A percentile compares a stretch with the other conserved stretches of the same genome.
Conservation (phyloP, 2,113 vertebrate genomes). For the Phyllopteryx taeniolatus region DNA sequence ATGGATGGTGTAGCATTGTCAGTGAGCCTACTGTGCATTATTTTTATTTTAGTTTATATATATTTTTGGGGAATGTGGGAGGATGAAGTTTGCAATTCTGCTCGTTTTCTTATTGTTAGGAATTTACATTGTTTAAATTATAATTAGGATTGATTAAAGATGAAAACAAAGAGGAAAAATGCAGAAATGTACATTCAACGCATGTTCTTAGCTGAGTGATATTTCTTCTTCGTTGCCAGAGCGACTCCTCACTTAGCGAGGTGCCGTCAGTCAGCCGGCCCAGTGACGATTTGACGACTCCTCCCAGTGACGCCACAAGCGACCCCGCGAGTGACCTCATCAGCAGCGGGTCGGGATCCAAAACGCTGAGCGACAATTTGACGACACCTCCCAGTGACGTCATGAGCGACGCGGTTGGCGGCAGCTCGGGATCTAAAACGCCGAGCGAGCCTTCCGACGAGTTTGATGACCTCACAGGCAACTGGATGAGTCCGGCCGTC, state of each 20-base stretch:
- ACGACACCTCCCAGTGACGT: constrained; percentile 38
- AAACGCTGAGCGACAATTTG: constrained; percentile 27
- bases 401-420: constrained; percentile 31
- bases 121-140: no score
- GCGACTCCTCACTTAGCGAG: constrained; percentile 32
- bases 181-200: no score
- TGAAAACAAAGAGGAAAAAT: not conserved
- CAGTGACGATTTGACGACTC: constrained; percentile 18
- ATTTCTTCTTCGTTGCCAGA: constrained; percentile 42
- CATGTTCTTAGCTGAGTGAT: not conserved
- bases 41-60: no score
- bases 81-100: no score
- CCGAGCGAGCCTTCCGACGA: constrained; percentile 48
- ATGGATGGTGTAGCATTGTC: no score
- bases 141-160: not conserved
- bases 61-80: no score
- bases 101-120: no score
- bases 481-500: constrained; percentile 18
- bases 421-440: constrained; percentile 29
- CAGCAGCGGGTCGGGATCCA: constrained; percentile 28
- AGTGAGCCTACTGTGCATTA: no score
- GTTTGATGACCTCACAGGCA: constrained; percentile 56
- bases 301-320: constrained; percentile 10
- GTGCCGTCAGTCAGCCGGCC: constrained; percentile 20
- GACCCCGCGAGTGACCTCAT: constrained; percentile 44